Evolutionary conservation across 53 echinoderm and acorn worm species (phyloP).

Genomic region (Paracentrotus lividus): DNA sequence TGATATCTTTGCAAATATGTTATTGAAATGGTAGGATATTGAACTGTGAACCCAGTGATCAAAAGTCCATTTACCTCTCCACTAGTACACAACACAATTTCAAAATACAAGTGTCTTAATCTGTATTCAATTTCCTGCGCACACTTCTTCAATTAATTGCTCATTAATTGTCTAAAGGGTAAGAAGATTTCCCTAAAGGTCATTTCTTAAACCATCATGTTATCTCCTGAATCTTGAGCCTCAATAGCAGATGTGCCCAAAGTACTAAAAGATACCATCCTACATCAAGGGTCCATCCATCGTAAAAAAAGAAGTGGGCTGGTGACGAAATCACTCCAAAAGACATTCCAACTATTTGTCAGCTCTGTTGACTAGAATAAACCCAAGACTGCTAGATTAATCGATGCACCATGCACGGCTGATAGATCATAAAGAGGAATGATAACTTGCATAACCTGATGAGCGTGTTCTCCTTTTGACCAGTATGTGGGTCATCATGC

Average conservation of each 20-base stretch:
- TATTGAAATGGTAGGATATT: background rate
- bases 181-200: background rate
- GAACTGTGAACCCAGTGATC: too few relatives aligned
- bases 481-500: conserved; percentile 6
- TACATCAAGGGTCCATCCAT: conserved; percentile 3
- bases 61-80: too few relatives aligned
- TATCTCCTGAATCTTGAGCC: background rate
- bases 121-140: background rate
- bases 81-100: too few relatives aligned
- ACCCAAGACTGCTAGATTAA: conserved; percentile 22
- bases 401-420: conserved; percentile 23
- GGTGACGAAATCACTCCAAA: background rate
- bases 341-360: conserved; percentile 34
- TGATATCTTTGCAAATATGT: background rate
- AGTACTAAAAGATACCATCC: background rate
- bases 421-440: background rate
- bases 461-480: background rate
- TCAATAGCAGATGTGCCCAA: background rate
- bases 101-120: background rate
- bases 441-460: background rate
- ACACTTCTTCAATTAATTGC: background rate
- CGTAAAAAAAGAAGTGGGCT: background rate
- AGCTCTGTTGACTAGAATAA: conserved; percentile 20
- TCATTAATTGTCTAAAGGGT: background rate
- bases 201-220: background rate